A percentile compares a stretch with the other conserved stretches of the same genome.
Evolutionary conservation across 2,113 vertebrate species (phyloP).

Genomic region (Eclectus roratus): DNA sequence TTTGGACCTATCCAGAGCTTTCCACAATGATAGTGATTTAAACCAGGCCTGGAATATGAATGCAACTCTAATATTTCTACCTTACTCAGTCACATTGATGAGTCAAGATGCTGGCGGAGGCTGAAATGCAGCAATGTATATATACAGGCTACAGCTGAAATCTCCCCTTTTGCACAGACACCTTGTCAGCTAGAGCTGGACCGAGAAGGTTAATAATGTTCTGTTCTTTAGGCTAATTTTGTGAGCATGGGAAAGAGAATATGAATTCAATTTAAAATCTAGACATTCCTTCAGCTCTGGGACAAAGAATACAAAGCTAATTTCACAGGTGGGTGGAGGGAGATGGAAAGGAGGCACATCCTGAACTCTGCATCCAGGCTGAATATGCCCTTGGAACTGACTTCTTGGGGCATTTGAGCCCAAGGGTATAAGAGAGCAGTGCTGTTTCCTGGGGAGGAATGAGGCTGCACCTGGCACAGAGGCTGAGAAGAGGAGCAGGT

Average conservation of each 20-base stretch:
- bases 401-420: not conserved
- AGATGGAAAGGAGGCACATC: not conserved
- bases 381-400: not conserved
- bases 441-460: not conserved
- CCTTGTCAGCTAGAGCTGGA: not conserved
- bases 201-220: not conserved
- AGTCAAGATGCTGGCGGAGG: conserved; percentile 50
- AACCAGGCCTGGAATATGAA: conserved; percentile 75
- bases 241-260: not conserved
- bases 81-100: conserved; percentile 56
- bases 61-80: conserved; percentile 69
- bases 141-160: not conserved
- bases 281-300: conserved; percentile 46
- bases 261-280: conserved; percentile 58
- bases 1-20: conserved; percentile 71
- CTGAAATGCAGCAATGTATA: not conserved
- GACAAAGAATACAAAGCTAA: conserved; percentile 56
- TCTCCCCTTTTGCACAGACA: not conserved
- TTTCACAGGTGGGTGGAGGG: not conserved
- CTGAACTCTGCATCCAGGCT: not conserved
- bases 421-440: not conserved
- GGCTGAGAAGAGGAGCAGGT: not conserved
- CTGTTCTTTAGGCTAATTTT: conserved; percentile 3
- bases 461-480: not conserved
- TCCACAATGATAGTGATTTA: conserved; percentile 74